A percentile compares a stretch with the other conserved stretches of the same genome.
These are phyloP conservation scores for Caenorhabditis auriculariae DNA, from an alignment of 2,888 invertebrate species.

Conservation along the genomic window DNA sequence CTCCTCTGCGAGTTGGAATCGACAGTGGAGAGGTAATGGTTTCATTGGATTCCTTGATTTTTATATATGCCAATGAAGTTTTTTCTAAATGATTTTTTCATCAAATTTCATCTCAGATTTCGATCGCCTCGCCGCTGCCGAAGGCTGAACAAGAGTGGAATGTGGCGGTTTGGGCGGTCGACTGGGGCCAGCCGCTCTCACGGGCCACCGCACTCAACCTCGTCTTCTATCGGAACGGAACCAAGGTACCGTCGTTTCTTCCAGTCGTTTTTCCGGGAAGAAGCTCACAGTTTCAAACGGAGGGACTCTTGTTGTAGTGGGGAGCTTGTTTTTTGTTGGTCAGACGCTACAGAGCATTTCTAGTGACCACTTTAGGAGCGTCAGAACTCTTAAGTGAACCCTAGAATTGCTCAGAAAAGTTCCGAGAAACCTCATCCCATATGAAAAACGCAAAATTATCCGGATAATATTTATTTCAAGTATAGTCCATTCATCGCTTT, in stretches of 20 bases:
- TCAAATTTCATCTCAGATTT: slow-evolving; percentile 14
- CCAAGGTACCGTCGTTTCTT: slow-evolving; percentile 29
- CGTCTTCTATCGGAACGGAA: slow-evolving; percentile 72
- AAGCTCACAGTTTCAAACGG: too few species aligned
- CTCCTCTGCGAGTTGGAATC: slow-evolving; percentile 68
- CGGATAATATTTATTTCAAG: too few species aligned
- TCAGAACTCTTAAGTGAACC: too few species aligned
- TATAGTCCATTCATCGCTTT: too few species aligned
- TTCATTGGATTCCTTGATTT: neutral
- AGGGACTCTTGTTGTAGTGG: too few species aligned
- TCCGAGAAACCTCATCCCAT: too few species aligned
- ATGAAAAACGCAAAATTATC: too few species aligned
- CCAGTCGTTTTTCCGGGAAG: too few species aligned
- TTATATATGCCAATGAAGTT: neutral
- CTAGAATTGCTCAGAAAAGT: too few species aligned
- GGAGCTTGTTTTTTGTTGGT: too few species aligned
- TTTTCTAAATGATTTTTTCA: neutral
- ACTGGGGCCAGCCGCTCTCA: slow-evolving; percentile 88
- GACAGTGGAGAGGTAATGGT: slow-evolving; percentile 34
- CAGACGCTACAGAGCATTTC: too few species aligned
- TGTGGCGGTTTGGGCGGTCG: slow-evolving; percentile 83
- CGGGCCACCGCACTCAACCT: slow-evolving; percentile 86
- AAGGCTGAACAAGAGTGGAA: slow-evolving; percentile 87
- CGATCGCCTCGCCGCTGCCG: slow-evolving; percentile 71
- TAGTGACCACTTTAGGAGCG: too few species aligned